phyloP scores from a whole-genome alignment of 2,113 vertebrate genomes.

The Chloropsis hardwickii region DNA sequence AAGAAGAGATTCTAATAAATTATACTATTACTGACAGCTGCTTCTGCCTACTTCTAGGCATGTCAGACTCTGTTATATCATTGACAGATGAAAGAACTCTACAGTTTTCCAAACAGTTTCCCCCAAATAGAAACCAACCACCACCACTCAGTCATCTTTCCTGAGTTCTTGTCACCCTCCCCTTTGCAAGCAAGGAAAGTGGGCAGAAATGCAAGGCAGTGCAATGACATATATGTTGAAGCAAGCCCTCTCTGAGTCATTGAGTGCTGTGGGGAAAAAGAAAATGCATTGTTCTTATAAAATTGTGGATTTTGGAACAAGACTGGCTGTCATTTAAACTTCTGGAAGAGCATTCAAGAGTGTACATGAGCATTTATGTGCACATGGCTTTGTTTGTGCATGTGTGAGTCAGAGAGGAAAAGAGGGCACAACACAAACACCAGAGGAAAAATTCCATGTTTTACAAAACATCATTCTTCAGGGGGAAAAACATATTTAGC shows the following conservation, averaged over 20 bases:
- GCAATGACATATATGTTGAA: background rate
- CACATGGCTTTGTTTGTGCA: background rate
- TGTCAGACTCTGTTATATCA: slow-evolving; percentile 55
- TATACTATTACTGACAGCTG: slow-evolving; percentile 52
- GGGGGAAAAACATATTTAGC: background rate
- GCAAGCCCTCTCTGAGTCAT: background rate
- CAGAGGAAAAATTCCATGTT: background rate
- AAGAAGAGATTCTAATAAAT: slow-evolving; percentile 51
- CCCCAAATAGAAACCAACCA: slow-evolving; percentile 44
- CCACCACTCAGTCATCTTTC: background rate
- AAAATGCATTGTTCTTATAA: background rate
- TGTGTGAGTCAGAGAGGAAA: background rate
- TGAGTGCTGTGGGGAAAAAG: background rate
- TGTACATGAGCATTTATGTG: background rate
- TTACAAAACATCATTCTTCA: background rate
- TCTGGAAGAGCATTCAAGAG: background rate
- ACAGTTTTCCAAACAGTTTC: slow-evolving; percentile 20
- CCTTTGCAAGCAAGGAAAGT: background rate
- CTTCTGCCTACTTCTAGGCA: slow-evolving; percentile 53
- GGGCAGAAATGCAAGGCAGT: background rate
- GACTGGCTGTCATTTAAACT: background rate
- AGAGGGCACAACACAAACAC: background rate
- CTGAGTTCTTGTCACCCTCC: background rate
- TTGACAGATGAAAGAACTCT: slow-evolving; percentile 2
- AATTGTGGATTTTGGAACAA: background rate